A percentile compares a stretch with the other conserved stretches of the same genome.
phyloP scores from a whole-genome alignment of 2,888 invertebrate species.

The Harpalus rufipes region DNA sequence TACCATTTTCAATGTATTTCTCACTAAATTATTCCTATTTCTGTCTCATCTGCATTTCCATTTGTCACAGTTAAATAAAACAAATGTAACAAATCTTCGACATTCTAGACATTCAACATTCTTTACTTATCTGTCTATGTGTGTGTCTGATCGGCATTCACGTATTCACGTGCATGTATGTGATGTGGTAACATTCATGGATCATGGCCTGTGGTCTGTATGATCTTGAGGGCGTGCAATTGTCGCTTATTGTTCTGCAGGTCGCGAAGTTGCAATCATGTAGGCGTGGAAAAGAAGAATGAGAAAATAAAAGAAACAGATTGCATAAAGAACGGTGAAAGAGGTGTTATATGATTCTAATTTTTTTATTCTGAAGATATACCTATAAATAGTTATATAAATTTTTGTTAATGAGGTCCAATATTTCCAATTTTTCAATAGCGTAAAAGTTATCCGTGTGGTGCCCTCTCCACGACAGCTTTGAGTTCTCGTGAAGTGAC shows the following conservation, averaged over 20 bases:
- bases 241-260: constrained; percentile 34
- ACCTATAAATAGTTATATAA: too few relatives aligned
- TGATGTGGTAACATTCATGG: background rate
- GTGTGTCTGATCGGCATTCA: background rate
- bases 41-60: background rate
- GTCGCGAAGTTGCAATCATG: constrained; percentile 21
- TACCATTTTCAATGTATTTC: background rate
- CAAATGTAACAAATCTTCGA: background rate
- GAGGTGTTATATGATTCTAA: background rate
- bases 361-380: too few relatives aligned
- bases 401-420: too few relatives aligned
- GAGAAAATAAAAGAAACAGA: background rate
- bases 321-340: background rate
- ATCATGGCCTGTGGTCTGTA: background rate
- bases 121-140: background rate
- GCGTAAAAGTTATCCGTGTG: too few relatives aligned
- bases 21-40: background rate
- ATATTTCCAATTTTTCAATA: too few relatives aligned
- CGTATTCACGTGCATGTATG: background rate
- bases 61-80: background rate
- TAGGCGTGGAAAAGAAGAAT: constrained; percentile 23
- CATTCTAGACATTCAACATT: background rate
- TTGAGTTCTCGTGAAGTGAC: too few relatives aligned
- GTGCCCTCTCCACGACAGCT: too few relatives aligned
- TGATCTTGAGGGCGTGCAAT: constrained; percentile 9